phyloP scores from a whole-genome alignment of 2,888 invertebrate species.

The Drosophila neonasuta region DNA sequence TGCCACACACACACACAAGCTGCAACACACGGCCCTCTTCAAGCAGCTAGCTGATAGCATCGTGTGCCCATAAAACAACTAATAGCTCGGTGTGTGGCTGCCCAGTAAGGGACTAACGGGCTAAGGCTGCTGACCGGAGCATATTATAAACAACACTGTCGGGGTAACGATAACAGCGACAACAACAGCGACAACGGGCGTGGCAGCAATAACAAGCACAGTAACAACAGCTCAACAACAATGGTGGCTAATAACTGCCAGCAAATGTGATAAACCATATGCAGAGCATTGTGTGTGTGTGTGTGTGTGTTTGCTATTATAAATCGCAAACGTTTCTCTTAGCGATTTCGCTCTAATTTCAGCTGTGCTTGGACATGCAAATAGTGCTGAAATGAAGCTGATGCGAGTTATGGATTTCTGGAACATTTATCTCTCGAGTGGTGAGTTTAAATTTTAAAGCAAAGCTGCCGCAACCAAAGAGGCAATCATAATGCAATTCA shows the following conservation, averaged over 20 bases:
- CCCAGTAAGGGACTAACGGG: not conserved
- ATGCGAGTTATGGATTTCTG: not conserved
- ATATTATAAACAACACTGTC: conserved; percentile 68
- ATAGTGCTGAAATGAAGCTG: not conserved
- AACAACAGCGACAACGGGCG: conserved; percentile 12
- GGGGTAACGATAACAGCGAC: conserved; percentile 55
- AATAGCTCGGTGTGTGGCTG: conserved; percentile 48
- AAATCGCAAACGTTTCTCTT: conserved; percentile 7
- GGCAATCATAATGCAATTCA: conserved; percentile 74
- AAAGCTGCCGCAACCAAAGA: conserved; percentile 5
- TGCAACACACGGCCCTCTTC: conserved; percentile 43
- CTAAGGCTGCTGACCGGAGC: conserved; percentile 29
- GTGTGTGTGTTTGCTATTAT: conserved; percentile 1
- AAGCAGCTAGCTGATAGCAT: conserved; percentile 57
- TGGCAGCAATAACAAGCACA: conserved; percentile 23
- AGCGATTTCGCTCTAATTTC: conserved; percentile 3
- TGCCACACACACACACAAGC: not conserved
- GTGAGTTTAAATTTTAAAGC: conserved; percentile 25
- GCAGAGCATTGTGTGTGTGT: not conserved
- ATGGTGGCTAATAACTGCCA: conserved; percentile 64
- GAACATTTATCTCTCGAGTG: not conserved
- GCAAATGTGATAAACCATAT: conserved; percentile 44
- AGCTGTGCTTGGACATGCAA: not conserved
- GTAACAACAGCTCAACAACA: conserved; percentile 51
- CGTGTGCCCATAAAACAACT: conserved; percentile 66